Conservation (phyloP, 2,113 vertebrate genomes). For the Apteryx mantelli region DNA sequence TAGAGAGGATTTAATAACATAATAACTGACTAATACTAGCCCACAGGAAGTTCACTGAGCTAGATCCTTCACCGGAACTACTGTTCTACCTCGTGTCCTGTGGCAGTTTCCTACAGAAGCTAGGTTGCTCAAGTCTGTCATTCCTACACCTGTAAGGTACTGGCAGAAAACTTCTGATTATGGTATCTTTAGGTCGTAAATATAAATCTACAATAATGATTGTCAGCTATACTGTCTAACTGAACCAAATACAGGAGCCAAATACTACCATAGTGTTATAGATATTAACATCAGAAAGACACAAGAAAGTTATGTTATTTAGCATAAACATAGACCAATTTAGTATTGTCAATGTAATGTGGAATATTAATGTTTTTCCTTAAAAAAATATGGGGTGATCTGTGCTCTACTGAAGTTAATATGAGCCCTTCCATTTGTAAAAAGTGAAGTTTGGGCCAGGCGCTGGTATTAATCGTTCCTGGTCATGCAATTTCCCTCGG, state of each 20-base stretch:
- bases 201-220: neutral
- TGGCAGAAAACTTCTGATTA: neutral
- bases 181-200: neutral
- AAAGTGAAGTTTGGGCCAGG: neutral
- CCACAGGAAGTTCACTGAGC: slow-evolving; percentile 16
- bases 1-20: slow-evolving; percentile 64
- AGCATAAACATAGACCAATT: neutral
- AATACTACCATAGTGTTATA: neutral
- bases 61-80: slow-evolving; percentile 27
- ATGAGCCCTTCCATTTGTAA: neutral
- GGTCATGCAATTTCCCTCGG: neutral
- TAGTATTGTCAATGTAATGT: neutral
- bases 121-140: neutral
- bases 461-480: neutral
- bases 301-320: neutral
- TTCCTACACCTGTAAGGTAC: neutral
- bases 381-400: neutral
- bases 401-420: neutral
- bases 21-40: slow-evolving; percentile 61
- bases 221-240: neutral
- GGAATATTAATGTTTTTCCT: neutral
- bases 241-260: neutral
- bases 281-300: neutral
- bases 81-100: slow-evolving; percentile 5
- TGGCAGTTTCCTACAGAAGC: neutral